A percentile compares a stretch with the other conserved stretches of the same genome.
Conservation (phyloP, 2,113 vertebrate genomes). For the Ia io region DNA sequence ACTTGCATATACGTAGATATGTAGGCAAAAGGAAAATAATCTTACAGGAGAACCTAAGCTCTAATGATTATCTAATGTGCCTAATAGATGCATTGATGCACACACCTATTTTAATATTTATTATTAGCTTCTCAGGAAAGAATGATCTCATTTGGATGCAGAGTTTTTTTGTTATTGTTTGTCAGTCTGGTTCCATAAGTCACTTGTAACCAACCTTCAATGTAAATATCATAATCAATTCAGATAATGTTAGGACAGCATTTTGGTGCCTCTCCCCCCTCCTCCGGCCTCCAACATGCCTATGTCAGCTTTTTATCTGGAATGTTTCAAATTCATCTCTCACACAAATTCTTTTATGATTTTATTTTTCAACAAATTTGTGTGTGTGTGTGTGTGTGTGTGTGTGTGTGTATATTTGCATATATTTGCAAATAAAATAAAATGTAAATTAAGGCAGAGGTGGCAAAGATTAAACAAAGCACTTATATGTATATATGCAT, state of each 20-base stretch:
- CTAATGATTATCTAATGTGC: background rate
- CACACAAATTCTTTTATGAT: background rate
- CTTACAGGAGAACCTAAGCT: background rate
- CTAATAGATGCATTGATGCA: background rate
- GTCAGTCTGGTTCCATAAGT: background rate
- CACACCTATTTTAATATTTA: background rate
- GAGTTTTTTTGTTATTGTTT: background rate
- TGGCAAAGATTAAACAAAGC: too few relatives aligned
- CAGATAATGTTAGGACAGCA: background rate
- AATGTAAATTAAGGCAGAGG: background rate
- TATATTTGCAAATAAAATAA: background rate
- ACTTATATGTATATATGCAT: too few relatives aligned
- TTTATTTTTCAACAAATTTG: background rate
- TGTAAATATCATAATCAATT: background rate
- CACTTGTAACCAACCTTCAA: background rate
- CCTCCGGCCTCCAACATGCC: background rate
- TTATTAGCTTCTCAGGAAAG: background rate
- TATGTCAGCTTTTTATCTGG: background rate
- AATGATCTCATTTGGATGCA: background rate
- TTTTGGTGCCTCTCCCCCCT: background rate
- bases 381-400: background rate
- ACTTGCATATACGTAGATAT: background rate
- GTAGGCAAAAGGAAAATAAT: background rate
- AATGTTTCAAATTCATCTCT: background rate
- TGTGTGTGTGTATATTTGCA: background rate